Base-by-base conservation (phyloP, 30 jellyfish, hydroid and myxozoan species). In the Hydractinia symbiolongicarpus region DNA sequence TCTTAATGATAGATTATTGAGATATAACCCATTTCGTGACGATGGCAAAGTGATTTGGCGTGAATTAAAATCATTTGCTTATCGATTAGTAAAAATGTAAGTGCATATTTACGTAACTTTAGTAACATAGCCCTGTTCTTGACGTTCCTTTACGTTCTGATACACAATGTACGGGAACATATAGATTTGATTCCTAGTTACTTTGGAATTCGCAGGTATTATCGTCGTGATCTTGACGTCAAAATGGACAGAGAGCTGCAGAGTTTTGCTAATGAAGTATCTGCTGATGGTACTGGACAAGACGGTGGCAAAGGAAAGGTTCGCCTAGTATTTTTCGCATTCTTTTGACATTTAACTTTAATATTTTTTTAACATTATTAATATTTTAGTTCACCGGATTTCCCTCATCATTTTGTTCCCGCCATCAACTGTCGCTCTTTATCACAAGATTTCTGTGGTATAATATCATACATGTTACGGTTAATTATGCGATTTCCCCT, bases 251-350 rank as follows among this genome's bases (percentile, higher is more conserved):
- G 51, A 19, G 97, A 90, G 61, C 74, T 90, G 16, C 97, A 90
- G 61, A 80, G 80, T 30, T 30, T 30, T 30, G 44, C 44, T 30
- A 30, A 30, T 30, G 44, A 30, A 30, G 44, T 30, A 30, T 52
- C 95, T 4, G 86, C 86, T 62, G 85, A 89, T 57, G 96, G 95
- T 6, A 55, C 68, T 52, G 54, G 66, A 10, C 85, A 78, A 5
- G 96, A 88, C 76, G 89, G 95, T 5, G 96, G 87, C 7, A 88
- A 83, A 19, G 81, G 81, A 72, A 72, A 72, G 96, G 96, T 88
- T 61, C 15, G 50, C 1, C 50, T 68, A 9, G 10, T 20, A n/a
- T 8, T 8, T n/a, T 72, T 9, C 4, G 50, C 14, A 11, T 5
- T 20, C 5, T 8, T 19, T 19, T 66, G 19, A 53, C 49, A 4